Percentiles rank a stretch among this genome's conserved stretches.
Conservation (phyloP, 1,140 invertebrate genomes). For the Chironomus striatipennis region DNA sequence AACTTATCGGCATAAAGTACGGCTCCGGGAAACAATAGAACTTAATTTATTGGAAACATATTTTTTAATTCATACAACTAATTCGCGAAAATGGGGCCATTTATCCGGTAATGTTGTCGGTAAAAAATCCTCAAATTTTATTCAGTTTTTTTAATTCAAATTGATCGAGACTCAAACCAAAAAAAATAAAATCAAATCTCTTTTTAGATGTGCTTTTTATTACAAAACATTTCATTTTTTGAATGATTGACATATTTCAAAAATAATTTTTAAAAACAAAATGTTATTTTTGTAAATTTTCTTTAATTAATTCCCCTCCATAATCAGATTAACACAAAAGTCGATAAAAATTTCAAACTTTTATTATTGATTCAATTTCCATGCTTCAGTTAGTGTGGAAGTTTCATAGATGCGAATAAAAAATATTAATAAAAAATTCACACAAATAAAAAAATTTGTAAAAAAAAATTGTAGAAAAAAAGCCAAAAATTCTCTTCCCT, state of each 20-base stretch:
- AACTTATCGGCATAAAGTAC: conserved; percentile 24
- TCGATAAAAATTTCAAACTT: conserved; percentile 16
- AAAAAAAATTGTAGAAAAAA: conserved; percentile 24
- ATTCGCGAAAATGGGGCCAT: neutral
- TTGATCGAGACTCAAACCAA: neutral
- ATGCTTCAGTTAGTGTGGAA: too few species aligned
- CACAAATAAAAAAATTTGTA: neutral
- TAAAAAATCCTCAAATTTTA: conserved; percentile 13
- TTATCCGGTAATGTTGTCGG: conserved; percentile 18
- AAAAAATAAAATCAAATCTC: neutral
- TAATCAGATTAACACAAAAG: neutral
- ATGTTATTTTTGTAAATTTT: conserved; percentile 11
- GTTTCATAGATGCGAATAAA: neutral
- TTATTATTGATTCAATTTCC: neutral
- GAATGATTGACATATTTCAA: too few species aligned
- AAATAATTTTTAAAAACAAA: neutral
- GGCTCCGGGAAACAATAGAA: conserved; percentile 6
- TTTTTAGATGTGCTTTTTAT: conserved; percentile 23
- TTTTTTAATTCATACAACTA: neutral
- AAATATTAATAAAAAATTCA: conserved; percentile 10
- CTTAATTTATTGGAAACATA: neutral
- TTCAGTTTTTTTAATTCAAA: neutral
- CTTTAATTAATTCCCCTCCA: neutral
- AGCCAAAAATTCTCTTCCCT: neutral
- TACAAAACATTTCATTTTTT: neutral